Base-by-base conservation (phyloP, 2,113 vertebrate genomes). In the Ictalurus punctatus region DNA sequence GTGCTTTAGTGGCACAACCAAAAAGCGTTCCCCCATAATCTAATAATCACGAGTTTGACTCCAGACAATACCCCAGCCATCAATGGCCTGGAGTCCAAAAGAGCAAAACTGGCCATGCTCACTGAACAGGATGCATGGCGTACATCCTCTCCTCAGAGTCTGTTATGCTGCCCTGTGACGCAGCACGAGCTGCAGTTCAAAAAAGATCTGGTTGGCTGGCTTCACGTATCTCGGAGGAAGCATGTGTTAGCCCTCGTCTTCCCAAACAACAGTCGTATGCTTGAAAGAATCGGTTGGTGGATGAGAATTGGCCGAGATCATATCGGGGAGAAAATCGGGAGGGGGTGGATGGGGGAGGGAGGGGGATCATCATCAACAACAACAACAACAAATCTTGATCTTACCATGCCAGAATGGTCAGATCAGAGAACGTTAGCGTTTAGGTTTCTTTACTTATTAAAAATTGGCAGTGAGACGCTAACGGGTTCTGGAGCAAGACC, bases 261-360 rank as follows among this genome's bases (percentile, higher is more conserved):
- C 56, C 56, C 56, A 83, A 37, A 83, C 81, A 83, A 63, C 81
- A 83, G 34, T 83, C 44, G 81, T 63, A 6, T 27, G 23, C 40
- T 63, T 63, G 34, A 6, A 4, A 63, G 13, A 83, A 83, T 40
- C 40, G 30, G 21, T 40, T 63, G 34, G 34, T 27, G 34, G 34
- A 6, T 17, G 5, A 4, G 16, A 83, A 63, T 44, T 83, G 19
- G 81, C 58, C 81, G 63, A 61, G 34, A 40, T 21, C 30, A 83
- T 27, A 63, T 83, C 30, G 2, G 56, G 30, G 34, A 23, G 34
- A 83, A 61, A 58, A 1, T 1, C 6, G 9, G 13, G 40, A 0
- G 4, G 40, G 40, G 4, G 4, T 1, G 13, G 40, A 5, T 44
- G 40, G 40, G 4, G 4, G 40, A 4, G 0, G 48, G 8, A 1